These are phyloP conservation scores for Oncorhynchus masou DNA, from an alignment of 2,113 vertebrate genomes.

Conservation along the genomic window DNA sequence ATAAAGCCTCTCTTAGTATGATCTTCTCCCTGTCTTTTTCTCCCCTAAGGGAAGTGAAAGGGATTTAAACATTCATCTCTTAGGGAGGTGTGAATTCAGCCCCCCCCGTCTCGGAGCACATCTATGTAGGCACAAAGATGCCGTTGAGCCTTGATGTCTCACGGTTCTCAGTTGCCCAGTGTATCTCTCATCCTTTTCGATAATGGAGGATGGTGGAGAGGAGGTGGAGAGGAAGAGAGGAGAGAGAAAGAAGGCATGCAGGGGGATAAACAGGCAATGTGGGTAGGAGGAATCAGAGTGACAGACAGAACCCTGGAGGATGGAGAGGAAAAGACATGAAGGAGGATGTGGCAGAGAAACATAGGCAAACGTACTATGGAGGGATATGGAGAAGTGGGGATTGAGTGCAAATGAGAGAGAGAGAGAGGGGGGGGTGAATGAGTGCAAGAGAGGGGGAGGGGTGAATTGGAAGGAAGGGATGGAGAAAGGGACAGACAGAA, in stretches of 20 bases:
- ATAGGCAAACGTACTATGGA: not conserved
- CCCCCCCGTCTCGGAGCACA: no score
- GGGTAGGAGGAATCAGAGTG: not conserved
- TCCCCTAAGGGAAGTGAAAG: slow-evolving; percentile 28
- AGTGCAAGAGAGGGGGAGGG: not conserved
- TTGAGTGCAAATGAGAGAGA: not conserved
- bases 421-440: not conserved
- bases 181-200: no score
- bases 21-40: slow-evolving; percentile 48
- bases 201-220: not conserved
- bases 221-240: not conserved
- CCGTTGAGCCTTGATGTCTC: not conserved
- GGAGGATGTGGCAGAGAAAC: not conserved
- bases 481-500: slow-evolving; percentile 30
- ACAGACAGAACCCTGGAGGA: not conserved
- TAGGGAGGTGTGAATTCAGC: slow-evolving; percentile 1
- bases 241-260: not conserved
- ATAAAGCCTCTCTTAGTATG: slow-evolving; percentile 36
- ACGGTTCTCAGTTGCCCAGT: not conserved
- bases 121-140: slow-evolving; percentile 7
- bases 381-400: not conserved
- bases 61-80: slow-evolving; percentile 49
- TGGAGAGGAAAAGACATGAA: not conserved
- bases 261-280: not conserved
- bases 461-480: slow-evolving; percentile 18